Evolutionary conservation across 2,113 vertebrate genomes (phyloP), one percentile per base, ranked within the genome.

Genomic region (Prinia subflava): DNA sequence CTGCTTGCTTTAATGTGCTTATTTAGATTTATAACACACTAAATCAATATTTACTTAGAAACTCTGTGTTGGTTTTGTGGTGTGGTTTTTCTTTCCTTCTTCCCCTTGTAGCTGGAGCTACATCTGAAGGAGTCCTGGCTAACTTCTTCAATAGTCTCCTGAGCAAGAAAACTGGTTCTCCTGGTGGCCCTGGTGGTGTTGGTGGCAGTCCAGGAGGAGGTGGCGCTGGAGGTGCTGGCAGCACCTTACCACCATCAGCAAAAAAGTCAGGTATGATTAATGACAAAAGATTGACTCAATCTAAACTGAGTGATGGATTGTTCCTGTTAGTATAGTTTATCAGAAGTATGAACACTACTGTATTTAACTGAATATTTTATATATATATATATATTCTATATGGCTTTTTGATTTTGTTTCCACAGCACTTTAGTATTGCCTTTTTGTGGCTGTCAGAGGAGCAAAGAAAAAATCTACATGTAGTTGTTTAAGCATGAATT

Each of bases 71-170:
- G 44, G 16, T 85, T 56, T 86, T 76, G 31, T 79, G 57, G 35
- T 74, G 56, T 69, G 39, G 1, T 24, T 57, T 53, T 37, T 47
- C 49, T 73, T 23, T 63, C 50, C 7, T 81, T 63, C 22, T 22
- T 73, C 8, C 24, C 33, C 14, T 50, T 95, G 42, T 93, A 99
- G 98, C 98, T 97, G 99, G 99, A 98, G 99, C 99, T 95, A 99
- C 99, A 83, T 99, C 99, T 55, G 99, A 99, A 98, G 99, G 99
- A 16, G 99, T 99, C 76, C 97, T 99, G 96, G 99, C 99, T 75
- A 99, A 99, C 95, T 99, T 99, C 98, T 99, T 99, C 96, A 99
- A 99, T 95, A 99, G 99, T 92, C 98, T 99, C 91, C 96, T 99
- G 97, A 99, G 98, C 95, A 99, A 99, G 97, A 99, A 99, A 98